Evolutionary conservation across 2,797 vertebrate genomes (phyloP), one percentile per base, ranked within the genome.

Genomic region (Syncerus caffer): DNA sequence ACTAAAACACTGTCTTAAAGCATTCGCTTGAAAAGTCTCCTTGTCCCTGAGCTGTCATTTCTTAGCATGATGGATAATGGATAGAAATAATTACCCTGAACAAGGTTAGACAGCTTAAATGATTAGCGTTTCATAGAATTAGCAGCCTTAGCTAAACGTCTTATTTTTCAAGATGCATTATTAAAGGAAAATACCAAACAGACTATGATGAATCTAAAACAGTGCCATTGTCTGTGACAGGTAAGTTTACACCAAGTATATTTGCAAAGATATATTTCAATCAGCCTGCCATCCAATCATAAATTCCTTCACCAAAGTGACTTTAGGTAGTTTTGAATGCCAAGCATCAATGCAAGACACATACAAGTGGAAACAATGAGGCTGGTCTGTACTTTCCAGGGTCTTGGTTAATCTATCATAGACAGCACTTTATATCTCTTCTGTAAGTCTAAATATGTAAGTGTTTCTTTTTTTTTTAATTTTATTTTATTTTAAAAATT

Each of bases 41-140:
- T 98, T 98, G 98, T 98, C 98, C 98, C 98, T 98, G 98, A 99
- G 98, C 98, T 99, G 99, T 98, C 99, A 98, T 99, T 98, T 99
- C 97, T 98, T 98, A 99, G 97, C 96, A 97, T 98, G 98, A 99
- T 98, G 98, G 98, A 99, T 99, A 99, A 99, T 98, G 97, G 98
- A 98, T 98, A 98, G 98, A 99, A 99, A 99, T 99, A 98, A 99
- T 99, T 98, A 99, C 97, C 96, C 97, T 98, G 98, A 98, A 99
- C 98, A 98, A 98, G 98, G 95, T 97, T 98, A 98, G 98, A 98
- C 98, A 99, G 98, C 97, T 98, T 98, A 98, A 99, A 98, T 98
- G 97, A 98, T 99, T 98, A 98, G 98, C 97, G 98, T 98, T 98
- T 99, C 98, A 98, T 98, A 98, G 98, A 98, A 98, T 98, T 98